These are phyloP conservation scores for Diploptera punctata DNA, from an alignment of 2,888 invertebrate species.

Conservation along the genomic window DNA sequence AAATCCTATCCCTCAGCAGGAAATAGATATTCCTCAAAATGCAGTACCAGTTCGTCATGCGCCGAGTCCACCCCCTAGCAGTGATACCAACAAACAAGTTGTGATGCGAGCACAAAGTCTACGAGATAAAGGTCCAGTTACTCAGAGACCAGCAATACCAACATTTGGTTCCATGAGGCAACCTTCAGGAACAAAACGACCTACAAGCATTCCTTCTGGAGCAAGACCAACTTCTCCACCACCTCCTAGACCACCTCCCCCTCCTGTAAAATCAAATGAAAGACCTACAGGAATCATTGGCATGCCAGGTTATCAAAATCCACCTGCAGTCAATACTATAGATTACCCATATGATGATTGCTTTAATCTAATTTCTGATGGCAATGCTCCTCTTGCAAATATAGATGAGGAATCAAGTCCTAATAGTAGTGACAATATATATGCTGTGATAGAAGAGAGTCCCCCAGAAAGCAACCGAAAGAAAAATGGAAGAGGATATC, in stretches of 20 bases:
- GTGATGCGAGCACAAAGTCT: constrained; percentile 84
- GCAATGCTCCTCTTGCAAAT: constrained; percentile 61
- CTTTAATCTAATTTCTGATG: constrained; percentile 66
- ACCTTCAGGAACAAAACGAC: constrained; percentile 68
- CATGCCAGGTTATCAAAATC: constrained; percentile 54
- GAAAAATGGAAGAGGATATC: constrained; percentile 6
- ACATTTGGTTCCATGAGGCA: constrained; percentile 86
- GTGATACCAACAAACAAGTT: constrained; percentile 63
- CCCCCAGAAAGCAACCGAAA: constrained; percentile 54
- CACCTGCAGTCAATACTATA: constrained; percentile 53
- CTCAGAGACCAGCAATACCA: constrained; percentile 68
- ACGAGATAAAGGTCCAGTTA: constrained; percentile 63
- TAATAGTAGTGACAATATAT: constrained; percentile 74
- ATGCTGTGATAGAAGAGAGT: constrained; percentile 85
- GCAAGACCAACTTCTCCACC: constrained; percentile 78
- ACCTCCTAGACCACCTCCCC: constrained; percentile 68
- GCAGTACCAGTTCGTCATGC: constrained; percentile 66
- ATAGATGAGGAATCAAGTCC: constrained; percentile 65
- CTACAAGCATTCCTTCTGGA: constrained; percentile 73
- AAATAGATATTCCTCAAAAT: constrained; percentile 65
- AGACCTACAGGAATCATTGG: constrained; percentile 45
- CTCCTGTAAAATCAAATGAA: constrained; percentile 33
- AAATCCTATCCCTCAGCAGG: constrained; percentile 77
- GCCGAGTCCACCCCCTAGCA: constrained; percentile 56
- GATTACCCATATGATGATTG: constrained; percentile 78